Percentiles rank a stretch among this genome's conserved stretches.
Conservation (phyloP, 2,797 vertebrate genomes). For the Ctenopoma multispine region DNA sequence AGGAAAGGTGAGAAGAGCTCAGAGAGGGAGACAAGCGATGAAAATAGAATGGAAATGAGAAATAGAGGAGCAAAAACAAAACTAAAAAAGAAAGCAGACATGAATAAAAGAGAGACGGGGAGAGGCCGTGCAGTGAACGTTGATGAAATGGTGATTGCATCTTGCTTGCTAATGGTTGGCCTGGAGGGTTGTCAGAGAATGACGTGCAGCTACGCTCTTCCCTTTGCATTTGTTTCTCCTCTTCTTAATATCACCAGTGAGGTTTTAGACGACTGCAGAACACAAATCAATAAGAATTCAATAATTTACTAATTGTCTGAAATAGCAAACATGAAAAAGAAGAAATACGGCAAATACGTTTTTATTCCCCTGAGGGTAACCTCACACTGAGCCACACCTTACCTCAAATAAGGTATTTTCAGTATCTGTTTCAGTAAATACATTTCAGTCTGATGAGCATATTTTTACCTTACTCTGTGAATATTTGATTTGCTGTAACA, state of each 20-base stretch:
- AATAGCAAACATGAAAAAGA: slow-evolving; percentile 33
- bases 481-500: not conserved
- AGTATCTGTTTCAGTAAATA: not conserved
- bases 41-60: slow-evolving; percentile 72
- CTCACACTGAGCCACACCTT: not conserved
- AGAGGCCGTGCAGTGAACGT: slow-evolving; percentile 61
- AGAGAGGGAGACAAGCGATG: slow-evolving; percentile 51
- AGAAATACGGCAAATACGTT: not conserved
- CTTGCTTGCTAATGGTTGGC: slow-evolving; percentile 82
- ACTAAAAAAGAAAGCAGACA: slow-evolving; percentile 57
- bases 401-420: not conserved
- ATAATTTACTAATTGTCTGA: slow-evolving; percentile 41
- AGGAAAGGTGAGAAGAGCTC: slow-evolving; percentile 34
- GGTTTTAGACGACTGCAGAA: slow-evolving; percentile 36
- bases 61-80: slow-evolving; percentile 57
- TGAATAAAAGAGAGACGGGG: slow-evolving; percentile 64
- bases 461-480: too few relatives aligned
- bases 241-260: slow-evolving; percentile 37
- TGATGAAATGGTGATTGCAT: slow-evolving; percentile 85
- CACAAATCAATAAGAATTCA: slow-evolving; percentile 50
- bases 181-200: slow-evolving; percentile 75
- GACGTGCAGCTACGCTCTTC: slow-evolving; percentile 67
- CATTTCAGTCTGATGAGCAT: too few relatives aligned
- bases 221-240: slow-evolving; percentile 55
- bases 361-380: slow-evolving; percentile 21